Base-by-base conservation (phyloP, 2,113 vertebrate genomes). In the Actinemys pallida region DNA sequence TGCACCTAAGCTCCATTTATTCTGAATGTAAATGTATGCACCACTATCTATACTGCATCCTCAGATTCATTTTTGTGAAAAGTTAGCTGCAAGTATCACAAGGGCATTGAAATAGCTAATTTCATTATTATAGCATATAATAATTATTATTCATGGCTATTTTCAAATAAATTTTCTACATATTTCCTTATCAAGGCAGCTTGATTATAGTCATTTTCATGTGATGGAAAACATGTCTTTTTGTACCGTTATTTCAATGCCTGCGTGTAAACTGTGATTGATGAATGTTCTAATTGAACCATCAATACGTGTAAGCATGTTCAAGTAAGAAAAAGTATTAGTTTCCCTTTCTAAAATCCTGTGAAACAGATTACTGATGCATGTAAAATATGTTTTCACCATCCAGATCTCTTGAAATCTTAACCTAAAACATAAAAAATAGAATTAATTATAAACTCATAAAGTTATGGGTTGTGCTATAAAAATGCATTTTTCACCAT, bases 251-350 rank as follows among this genome's bases (percentile, higher is more conserved):
- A 25, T 52, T 62, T 59, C 65, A 35, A 25, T 53, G 47, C 31
- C 45, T 65, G 47, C 8, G 0, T 35, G 1, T 20, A 5, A 42
- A 47, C 39, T 0, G 0, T 6, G 3, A 7, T 45, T 47, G 62
- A 20, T 22, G 31, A 72, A 85, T 80, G 10, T 50, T 54, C 81
- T 8, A 57, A 19, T 35, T 14, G 29, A 31, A 5, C 4, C 52
- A 10, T n/a, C 52, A 5, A 2, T 42, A 14, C 81, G 20, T 20
- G 29, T 56, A 79, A 50, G 1, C 0, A 3, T 27, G 42, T 78
- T 45, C 75, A 29, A 47, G 8, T 42, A 16, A 10, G 1, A 27
- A 22, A 78, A 42, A 22, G 81, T 39, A 3, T 59, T 42, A n/a
- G 10, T 39, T 47, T 87, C 53, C 52, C 31, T 79, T 72, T 86